A percentile compares a stretch with the other conserved stretches of the same genome.
Evolutionary conservation across 2,113 vertebrate genomes (phyloP).

Genomic region (Pampusana beccarii): DNA sequence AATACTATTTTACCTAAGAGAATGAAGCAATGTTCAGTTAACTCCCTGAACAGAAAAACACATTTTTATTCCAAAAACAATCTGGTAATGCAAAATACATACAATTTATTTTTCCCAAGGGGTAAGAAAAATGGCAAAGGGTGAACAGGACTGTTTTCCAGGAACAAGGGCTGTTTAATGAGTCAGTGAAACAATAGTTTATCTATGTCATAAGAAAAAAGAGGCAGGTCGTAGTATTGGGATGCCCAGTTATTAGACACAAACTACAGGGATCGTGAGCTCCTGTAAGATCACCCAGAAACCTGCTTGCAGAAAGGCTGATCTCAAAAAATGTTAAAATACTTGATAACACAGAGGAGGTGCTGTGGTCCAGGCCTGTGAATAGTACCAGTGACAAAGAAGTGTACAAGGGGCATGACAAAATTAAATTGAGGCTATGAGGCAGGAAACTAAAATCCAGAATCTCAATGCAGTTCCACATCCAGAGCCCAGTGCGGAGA

Average conservation of each 20-base stretch:
- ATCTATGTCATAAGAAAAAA: neutral
- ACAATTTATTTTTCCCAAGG: neutral
- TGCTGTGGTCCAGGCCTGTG: neutral
- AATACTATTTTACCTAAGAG: neutral
- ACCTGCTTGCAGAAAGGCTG: neutral
- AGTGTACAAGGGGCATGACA: rapidly evolving
- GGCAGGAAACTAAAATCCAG: neutral
- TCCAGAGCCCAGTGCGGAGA: neutral
- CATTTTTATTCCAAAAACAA: neutral
- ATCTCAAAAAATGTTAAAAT: neutral
- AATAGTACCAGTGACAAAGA: neutral
- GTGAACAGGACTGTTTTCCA: neutral
- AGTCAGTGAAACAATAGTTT: neutral
- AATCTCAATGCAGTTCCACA: neutral
- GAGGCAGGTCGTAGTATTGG: neutral
- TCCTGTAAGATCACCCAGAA: neutral
- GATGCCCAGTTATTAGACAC: neutral
- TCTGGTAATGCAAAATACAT: neutral
- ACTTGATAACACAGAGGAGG: neutral
- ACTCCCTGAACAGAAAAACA: neutral
- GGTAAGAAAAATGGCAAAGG: neutral
- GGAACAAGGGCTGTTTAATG: neutral
- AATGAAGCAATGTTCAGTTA: neutral
- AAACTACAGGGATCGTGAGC: neutral
- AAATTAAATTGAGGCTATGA: neutral